Base-by-base conservation (phyloP, 2,113 vertebrate species). In the Hemicordylus capensis region DNA sequence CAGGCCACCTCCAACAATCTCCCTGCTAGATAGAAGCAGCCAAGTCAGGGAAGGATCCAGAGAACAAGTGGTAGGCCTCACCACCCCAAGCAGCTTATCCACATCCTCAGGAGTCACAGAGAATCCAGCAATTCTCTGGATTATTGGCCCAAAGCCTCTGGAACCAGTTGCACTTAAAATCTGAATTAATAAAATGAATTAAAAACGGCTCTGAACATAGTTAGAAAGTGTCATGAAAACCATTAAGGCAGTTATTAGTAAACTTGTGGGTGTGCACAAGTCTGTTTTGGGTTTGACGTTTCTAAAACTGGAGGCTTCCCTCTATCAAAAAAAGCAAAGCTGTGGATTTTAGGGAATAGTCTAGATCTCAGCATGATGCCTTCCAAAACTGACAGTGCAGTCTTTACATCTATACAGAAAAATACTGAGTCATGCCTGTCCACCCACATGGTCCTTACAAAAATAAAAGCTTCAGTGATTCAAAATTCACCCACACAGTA, bases 391-490 rank as follows among this genome's bases (percentile, higher is more conserved):
- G 92, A 87, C 94, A 90, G 89, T 84, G 66, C 83, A 93, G 95
- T 95, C 94, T 95, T 95, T 87, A 87, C 90, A 92, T 96, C 94
- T 87, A 89, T 80, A 77, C 90, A 92, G 93, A 95, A 96, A 96
- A 48, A 94, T 96, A 96, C 95, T 97, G 96, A 97, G 94, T 97
- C 96, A 97, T 93, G 89, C 44, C 93, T 89, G 85, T 88, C 93
- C 95, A 94, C 97, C 96, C 96, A 96, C 97, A 86, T 87, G 66
- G 87, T 85, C 91, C 80, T 94, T 91, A 95, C 90, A 93, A 94
- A 97, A 96, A 96, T 95, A 96, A 97, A 95, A 94, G 94, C 93
- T 95, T 88, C 88, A 94, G 79, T 69, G 81, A 96, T 95, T 96
- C 93, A 94, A 91, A 94, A 95, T 94, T 94, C 95, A 94, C 95